Conservation (phyloP, 1,140 invertebrate genomes). For the Homarus americanus region DNA sequence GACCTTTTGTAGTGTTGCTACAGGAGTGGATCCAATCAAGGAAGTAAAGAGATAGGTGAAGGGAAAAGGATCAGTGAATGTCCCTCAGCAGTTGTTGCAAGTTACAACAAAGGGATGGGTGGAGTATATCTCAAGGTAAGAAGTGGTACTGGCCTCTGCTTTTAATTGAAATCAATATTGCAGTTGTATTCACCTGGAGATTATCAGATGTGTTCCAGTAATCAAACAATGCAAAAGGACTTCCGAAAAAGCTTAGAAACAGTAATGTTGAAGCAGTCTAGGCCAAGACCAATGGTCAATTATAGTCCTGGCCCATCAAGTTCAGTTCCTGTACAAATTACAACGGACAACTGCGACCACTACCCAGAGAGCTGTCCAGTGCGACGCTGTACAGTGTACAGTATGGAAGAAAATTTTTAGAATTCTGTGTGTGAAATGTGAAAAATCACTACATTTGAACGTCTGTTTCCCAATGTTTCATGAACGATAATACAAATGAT, state of each 20-base stretch:
- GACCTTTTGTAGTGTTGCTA: constrained; percentile 35
- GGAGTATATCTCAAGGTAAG: constrained; percentile 40
- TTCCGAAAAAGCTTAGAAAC: constrained; percentile 50
- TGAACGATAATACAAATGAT: constrained; percentile 41
- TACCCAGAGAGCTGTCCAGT: constrained; percentile 46
- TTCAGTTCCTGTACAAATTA: constrained; percentile 34
- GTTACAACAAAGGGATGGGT: constrained; percentile 46
- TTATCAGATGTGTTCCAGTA: constrained; percentile 27
- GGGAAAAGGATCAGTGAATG: constrained; percentile 3
- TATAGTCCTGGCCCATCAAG: constrained; percentile 23
- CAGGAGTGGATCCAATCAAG: constrained; percentile 7
- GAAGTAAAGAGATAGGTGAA: constrained; percentile 42
- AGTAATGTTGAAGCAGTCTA: constrained; percentile 48
- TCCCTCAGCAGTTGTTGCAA: not conserved
- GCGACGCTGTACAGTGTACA: constrained; percentile 52
- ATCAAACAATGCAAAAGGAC: constrained; percentile 28
- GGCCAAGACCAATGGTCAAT: constrained; percentile 35
- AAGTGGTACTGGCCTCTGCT: constrained; percentile 62
- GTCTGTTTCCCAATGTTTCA: constrained; percentile 42
- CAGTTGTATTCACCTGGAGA: constrained; percentile 44
- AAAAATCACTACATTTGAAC: constrained; percentile 45
- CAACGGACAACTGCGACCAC: constrained; percentile 39
- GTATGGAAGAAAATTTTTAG: constrained; percentile 56
- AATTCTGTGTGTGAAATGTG: constrained; percentile 40
- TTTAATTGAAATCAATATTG: constrained; percentile 26